Conservation (phyloP, 2,888 invertebrate genomes). For the Folsomia candida region DNA sequence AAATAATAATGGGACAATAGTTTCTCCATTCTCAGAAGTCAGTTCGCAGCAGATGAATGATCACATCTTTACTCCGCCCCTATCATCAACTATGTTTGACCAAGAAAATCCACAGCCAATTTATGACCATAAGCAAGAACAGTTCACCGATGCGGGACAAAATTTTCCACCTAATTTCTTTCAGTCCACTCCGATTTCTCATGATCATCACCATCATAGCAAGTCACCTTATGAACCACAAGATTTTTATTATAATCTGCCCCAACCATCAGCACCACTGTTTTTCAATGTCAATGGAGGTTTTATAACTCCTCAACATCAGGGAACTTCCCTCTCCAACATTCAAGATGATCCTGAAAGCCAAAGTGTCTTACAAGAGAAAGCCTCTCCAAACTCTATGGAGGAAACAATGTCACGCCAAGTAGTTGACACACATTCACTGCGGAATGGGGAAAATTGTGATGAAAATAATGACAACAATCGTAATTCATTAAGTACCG, state of each 20-base stretch:
- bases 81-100: background rate
- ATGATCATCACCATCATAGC: constrained; percentile 1
- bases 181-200: constrained; percentile 4
- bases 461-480: no score
- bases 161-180: constrained; percentile 11
- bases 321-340: no score
- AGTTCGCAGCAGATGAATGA: background rate
- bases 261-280: constrained; percentile 1
- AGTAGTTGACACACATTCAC: no score
- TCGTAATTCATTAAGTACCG: no score
- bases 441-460: no score
- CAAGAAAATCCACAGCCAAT: background rate
- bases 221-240: background rate
- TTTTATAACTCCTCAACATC: background rate
- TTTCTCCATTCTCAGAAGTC: background rate
- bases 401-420: no score
- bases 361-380: no score
- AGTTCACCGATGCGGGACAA: constrained; percentile 9
- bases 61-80: background rate
- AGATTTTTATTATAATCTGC: constrained; percentile 5
- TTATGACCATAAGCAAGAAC: background rate
- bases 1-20: background rate
- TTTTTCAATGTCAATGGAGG: constrained; percentile 18
- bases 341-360: no score
- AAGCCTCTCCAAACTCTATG: no score